Evolutionary conservation across 1,140 invertebrate genomes (phyloP).

Genomic region (Tetraneura akinire): DNA sequence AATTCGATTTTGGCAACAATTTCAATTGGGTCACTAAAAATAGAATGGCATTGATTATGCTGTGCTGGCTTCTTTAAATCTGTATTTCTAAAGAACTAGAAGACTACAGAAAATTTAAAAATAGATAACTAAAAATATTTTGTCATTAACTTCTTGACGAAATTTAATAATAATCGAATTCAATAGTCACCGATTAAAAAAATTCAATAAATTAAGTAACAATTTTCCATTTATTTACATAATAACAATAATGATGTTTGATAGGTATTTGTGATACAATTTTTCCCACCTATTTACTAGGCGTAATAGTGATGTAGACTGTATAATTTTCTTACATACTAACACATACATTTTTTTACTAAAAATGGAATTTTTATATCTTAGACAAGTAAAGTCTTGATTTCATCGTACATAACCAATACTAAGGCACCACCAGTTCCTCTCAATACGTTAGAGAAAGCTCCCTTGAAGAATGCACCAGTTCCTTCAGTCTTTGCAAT

Average conservation of each 20-base stretch:
- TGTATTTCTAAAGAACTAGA: neutral
- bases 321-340: slow-evolving; percentile 40
- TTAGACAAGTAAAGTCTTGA: slow-evolving; percentile 66
- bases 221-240: slow-evolving; percentile 43
- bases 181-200: neutral
- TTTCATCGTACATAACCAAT: slow-evolving; percentile 77
- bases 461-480: slow-evolving; percentile 79
- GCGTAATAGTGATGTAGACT: neutral
- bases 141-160: neutral
- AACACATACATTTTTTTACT: slow-evolving; percentile 37
- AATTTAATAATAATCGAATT: neutral
- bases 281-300: neutral
- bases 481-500: slow-evolving; percentile 70
- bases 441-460: slow-evolving; percentile 77
- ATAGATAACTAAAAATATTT: slow-evolving; percentile 36
- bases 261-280: slow-evolving; percentile 33
- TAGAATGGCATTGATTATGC: slow-evolving; percentile 47
- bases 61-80: neutral
- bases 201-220: slow-evolving; percentile 15
- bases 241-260: slow-evolving; percentile 21
- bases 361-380: slow-evolving; percentile 17
- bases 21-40: slow-evolving; percentile 31
- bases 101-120: slow-evolving; percentile 32
- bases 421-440: slow-evolving; percentile 79
- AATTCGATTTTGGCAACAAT: slow-evolving; percentile 33